phyloP scores from a whole-genome alignment of 2,113 vertebrate genomes.

The Ovis aries region DNA sequence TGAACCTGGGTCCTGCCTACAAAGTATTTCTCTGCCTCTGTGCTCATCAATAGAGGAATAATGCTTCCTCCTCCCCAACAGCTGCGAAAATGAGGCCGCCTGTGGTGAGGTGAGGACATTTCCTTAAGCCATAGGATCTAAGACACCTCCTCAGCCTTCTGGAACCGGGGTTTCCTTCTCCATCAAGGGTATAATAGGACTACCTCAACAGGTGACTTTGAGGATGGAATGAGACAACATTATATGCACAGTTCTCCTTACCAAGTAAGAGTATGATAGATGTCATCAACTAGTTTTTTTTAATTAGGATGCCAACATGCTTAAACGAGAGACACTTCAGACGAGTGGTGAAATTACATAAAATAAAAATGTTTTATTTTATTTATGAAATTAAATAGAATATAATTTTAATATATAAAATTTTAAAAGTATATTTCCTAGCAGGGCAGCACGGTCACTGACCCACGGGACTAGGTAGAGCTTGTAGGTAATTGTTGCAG shows the following conservation, averaged over 20 bases:
- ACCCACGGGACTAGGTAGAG: fast-evolving
- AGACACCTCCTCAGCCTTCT: not conserved
- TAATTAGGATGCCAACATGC: too few relatives aligned
- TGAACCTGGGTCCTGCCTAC: not conserved
- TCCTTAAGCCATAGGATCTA: fast-evolving
- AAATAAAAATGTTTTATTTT: not conserved
- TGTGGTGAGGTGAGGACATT: too few relatives aligned
- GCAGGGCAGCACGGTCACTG: fast-evolving
- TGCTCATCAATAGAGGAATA: fast-evolving
- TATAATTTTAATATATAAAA: not conserved
- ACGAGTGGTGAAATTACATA: not conserved
- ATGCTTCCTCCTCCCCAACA: not conserved
- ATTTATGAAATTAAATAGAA: not conserved
- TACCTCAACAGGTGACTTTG: not conserved
- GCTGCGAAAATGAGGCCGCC: too few relatives aligned
- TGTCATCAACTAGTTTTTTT: too few relatives aligned
- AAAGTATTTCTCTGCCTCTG: not conserved
- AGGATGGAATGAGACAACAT: not conserved
- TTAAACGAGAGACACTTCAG: not conserved
- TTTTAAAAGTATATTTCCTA: not conserved
- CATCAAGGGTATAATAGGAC: fast-evolving
- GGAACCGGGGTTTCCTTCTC: not conserved
- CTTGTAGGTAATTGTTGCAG: too few relatives aligned
- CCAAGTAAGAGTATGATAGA: not conserved
- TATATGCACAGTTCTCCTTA: not conserved